Base-by-base conservation (phyloP, 2,888 invertebrate species). In the Rhagophthalmus giganteus region DNA sequence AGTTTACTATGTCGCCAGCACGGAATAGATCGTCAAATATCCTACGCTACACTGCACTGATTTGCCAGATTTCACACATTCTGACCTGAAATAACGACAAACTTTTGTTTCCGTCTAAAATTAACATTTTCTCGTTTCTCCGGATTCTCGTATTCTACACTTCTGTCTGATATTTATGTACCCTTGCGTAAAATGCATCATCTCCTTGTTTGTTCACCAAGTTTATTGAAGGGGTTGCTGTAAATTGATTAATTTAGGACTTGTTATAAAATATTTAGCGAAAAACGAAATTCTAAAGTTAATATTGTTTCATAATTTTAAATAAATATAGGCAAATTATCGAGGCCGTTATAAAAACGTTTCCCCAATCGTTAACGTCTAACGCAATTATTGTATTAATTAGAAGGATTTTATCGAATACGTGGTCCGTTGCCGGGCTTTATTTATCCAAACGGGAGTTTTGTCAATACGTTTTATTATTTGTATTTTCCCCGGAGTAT, bases 41-140 rank as follows among this genome's bases (percentile, higher is more conserved):
- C 60, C 50, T 63, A 64, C 67, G 66, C 65, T 66, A 63, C 66
- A 64, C 64, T 62, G 67, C 69, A 68, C 70, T 68, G 70, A 70
- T 69, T 69, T 65, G 67, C 66, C 68, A 68, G 69, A 71, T 69
- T 54, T 54, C 45, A 54, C 54, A 54, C 54, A 49, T 54, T 40
- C 40, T 54, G 54, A 54, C 35, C 54, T 49, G 45, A 54, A 54
- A 54, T 54, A 50, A 54, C 34, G 50, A 49, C 45, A 44, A 44
- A 44, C 35, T 52, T 45, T 46, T 52, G 41, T 35, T 52, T 46
- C 40, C 47, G 26, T 46, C 34, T 33, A 47, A 25, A 52, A 52
- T 48, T 41, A 48, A 41, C 39, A 40, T 47, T 47, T 39, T 28
- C 33, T 40, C 33, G 33, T 34, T 40, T 47, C 11, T 32, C 25